Evolutionary conservation across 2,888 invertebrate species (phyloP).

Genomic region (Epirrita christyi): DNA sequence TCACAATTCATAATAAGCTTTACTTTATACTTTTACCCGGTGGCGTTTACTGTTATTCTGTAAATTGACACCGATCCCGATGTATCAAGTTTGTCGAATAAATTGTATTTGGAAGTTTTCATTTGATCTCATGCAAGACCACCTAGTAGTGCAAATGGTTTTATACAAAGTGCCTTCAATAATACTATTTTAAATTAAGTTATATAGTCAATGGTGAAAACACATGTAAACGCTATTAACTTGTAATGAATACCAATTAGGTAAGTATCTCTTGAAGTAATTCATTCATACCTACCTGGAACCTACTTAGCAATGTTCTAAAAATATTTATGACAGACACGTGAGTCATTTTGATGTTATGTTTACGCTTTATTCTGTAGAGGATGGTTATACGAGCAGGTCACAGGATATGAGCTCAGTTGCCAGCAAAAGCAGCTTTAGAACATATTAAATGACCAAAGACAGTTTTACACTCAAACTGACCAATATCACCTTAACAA

Average conservation of each 20-base stretch:
- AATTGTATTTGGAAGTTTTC: conserved; percentile 38
- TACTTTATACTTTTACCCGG: conserved; percentile 47
- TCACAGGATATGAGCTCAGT: not conserved
- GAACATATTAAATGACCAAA: no score
- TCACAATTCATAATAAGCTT: conserved; percentile 48
- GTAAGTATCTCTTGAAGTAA: conserved; percentile 1
- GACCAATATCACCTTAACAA: not conserved
- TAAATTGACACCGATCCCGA: conserved; percentile 50
- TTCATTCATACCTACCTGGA: conserved; percentile 8
- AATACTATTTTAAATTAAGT: not conserved
- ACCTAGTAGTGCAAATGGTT: conserved; percentile 1
- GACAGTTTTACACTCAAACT: no score
- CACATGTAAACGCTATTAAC: not conserved
- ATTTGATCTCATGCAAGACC: conserved; percentile 13
- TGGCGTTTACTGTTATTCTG: conserved; percentile 46
- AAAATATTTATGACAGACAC: conserved; percentile 68
- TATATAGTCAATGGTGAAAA: not conserved
- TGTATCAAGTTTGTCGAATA: conserved; percentile 47
- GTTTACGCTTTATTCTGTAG: conserved; percentile 47
- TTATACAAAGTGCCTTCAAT: not conserved
- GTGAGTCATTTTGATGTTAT: conserved; percentile 57
- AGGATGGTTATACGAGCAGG: conserved; percentile 28
- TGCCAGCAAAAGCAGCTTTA: conserved; percentile 2
- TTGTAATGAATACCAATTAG: conserved; percentile 6
- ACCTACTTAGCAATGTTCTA: conserved; percentile 55